Base-by-base conservation (phyloP, 1,140 invertebrate genomes). In the Ceratitis capitata region DNA sequence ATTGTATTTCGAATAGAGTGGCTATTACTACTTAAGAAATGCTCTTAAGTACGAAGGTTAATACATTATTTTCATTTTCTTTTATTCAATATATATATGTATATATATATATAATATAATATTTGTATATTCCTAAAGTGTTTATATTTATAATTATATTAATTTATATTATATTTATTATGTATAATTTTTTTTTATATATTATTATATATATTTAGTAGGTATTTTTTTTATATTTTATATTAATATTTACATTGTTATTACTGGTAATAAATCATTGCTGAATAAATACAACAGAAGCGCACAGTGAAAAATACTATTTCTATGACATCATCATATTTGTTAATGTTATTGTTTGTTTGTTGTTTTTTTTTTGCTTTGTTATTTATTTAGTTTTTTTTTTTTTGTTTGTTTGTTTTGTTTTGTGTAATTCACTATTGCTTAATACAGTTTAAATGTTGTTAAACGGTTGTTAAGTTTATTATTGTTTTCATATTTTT, bases 1-100 rank as follows among this genome's bases (percentile, higher is more conserved):
- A 78, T 78, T 78, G 69, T 78, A 83, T 53, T 83, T 83, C 49
- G 82, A 83, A 83, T 83, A 83, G 45, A 83, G 82, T 82, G 82
- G 49, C 82, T 83, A 83, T 53, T 51, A 83, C 49, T 83, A 83
- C 82, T 83, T 83, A 83, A 83, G 82, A 83, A 83, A 83, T 83
- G 26, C 23, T 83, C 82, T 83, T 83, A 83, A 83, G 82, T 83
- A 83, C 82, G 53, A 49, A 83, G 82, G 82, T 49, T 78, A 78
- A 78, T 78, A 45, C 19, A 45, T 78, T 78, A 45, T 78, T 19
- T 78, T 19, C 5, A 47, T 47, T 47, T 47, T 56, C 19, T 35
- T 12, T 64, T 61, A 14, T 7, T 61, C 5, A n/a, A n/a, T n/a
- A n/a, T n/a, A n/a, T 61, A 45, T 78, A 45, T 35, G 16, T 47